Conservation (phyloP, 2,113 vertebrate genomes). For the Bostrychus sinensis region DNA sequence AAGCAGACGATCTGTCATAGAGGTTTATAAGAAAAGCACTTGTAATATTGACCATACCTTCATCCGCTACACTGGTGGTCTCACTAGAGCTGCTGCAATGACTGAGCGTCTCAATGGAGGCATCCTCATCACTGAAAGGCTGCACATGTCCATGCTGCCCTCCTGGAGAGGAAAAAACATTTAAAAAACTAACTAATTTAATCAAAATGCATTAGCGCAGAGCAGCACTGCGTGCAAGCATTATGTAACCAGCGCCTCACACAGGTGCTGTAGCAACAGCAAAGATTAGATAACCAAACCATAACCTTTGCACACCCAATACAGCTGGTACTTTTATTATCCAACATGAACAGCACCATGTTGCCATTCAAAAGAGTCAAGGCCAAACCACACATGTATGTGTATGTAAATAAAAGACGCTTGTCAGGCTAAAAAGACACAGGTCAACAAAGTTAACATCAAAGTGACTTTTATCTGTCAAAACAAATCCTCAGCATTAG, state of each 20-base stretch:
- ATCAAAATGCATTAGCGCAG: background rate
- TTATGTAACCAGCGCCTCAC: slow-evolving; percentile 40
- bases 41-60: too few species aligned
- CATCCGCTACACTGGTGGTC: slow-evolving; percentile 88
- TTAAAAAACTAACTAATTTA: background rate
- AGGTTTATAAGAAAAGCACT: background rate
- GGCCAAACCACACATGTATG: background rate
- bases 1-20: background rate
- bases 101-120: slow-evolving; percentile 97
- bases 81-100: slow-evolving; percentile 97
- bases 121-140: slow-evolving; percentile 97
- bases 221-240: background rate
- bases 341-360: background rate
- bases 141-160: slow-evolving; percentile 89
- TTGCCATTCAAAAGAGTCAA: slow-evolving; percentile 11
- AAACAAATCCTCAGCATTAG: too few species aligned
- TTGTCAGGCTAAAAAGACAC: slow-evolving; percentile 12
- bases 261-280: slow-evolving; percentile 30
- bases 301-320: background rate
- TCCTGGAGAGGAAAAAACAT: slow-evolving; percentile 72
- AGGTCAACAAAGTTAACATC: background rate
- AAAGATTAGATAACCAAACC: slow-evolving; percentile 50
- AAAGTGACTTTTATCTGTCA: too few species aligned
- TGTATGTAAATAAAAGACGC: slow-evolving; percentile 23
- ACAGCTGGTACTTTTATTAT: slow-evolving; percentile 13